phyloP scores from a whole-genome alignment of 2,888 invertebrate species.

The Lithophane socia region DNA sequence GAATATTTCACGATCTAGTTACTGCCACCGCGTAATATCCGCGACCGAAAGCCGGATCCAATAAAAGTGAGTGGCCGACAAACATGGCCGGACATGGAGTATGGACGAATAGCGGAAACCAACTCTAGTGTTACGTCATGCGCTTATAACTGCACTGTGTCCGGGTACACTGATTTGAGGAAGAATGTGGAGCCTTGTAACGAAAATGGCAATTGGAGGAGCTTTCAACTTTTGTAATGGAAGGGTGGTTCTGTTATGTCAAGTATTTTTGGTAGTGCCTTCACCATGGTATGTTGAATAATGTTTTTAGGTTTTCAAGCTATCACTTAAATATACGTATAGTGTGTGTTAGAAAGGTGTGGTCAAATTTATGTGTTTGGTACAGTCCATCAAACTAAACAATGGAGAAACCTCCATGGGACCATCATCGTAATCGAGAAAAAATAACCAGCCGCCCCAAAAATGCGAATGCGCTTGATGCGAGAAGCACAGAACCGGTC shows the following conservation, averaged over 20 bases:
- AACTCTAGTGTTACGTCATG: conserved; percentile 49
- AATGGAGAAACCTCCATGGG: too few relatives aligned
- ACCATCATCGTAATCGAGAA: too few relatives aligned
- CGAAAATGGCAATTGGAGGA: neutral
- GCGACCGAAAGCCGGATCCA: conserved; percentile 60
- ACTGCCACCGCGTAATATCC: conserved; percentile 54
- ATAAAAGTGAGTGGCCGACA: conserved; percentile 65
- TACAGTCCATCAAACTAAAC: too few relatives aligned
- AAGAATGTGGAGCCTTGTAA: neutral
- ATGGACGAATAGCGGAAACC: conserved; percentile 41
- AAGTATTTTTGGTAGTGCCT: neutral
- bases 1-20: conserved; percentile 60
- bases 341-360: too few relatives aligned
- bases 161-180: conserved; percentile 1
- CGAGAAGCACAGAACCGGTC: too few relatives aligned
- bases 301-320: neutral
- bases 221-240: too few relatives aligned
- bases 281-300: neutral
- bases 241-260: neutral
- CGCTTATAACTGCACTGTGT: conserved; percentile 35
- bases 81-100: conserved; percentile 55
- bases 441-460: too few relatives aligned
- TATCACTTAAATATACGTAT: too few relatives aligned
- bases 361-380: too few relatives aligned
- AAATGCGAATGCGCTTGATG: too few relatives aligned